These are phyloP conservation scores for Biston betularia DNA, from an alignment of 2,888 invertebrate species.

Conservation along the genomic window DNA sequence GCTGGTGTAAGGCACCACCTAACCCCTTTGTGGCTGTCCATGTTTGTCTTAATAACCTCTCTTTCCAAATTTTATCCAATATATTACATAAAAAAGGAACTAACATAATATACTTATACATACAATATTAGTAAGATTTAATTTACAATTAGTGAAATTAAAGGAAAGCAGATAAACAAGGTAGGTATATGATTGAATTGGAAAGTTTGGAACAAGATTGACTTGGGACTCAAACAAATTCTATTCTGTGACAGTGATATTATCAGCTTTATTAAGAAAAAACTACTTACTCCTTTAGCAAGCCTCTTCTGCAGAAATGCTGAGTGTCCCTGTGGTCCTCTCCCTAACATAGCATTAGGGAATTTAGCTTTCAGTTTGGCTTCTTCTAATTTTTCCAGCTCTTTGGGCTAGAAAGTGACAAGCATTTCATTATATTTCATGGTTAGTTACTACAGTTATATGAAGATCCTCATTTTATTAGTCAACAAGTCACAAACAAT, in stretches of 20 bases:
- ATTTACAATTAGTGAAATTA: too few species aligned
- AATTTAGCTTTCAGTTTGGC: slow-evolving; percentile 97
- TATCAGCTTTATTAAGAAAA: background rate
- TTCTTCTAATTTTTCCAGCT: slow-evolving; percentile 95
- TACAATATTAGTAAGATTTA: too few species aligned
- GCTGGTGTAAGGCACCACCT: too few species aligned
- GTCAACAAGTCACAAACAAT: too few species aligned
- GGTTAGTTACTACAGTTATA: background rate
- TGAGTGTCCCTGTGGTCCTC: slow-evolving; percentile 93
- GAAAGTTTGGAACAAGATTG: background rate
- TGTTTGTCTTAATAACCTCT: too few species aligned
- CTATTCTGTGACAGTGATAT: background rate
- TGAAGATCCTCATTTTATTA: too few species aligned
- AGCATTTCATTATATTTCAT: background rate
- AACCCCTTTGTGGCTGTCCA: too few species aligned
- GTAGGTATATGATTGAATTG: background rate
- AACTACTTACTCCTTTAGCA: slow-evolving; percentile 93
- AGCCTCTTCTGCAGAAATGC: slow-evolving; percentile 97
- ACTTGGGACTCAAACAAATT: background rate
- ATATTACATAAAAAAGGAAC: too few species aligned
- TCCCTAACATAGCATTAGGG: slow-evolving; percentile 89
- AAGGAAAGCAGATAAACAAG: background rate
- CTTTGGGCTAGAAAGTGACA: slow-evolving; percentile 83
- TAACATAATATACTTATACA: too few species aligned
- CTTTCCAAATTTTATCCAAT: too few species aligned